Evolutionary conservation across 2,888 invertebrate genomes (phyloP).

Genomic region (Tachina lurida): DNA sequence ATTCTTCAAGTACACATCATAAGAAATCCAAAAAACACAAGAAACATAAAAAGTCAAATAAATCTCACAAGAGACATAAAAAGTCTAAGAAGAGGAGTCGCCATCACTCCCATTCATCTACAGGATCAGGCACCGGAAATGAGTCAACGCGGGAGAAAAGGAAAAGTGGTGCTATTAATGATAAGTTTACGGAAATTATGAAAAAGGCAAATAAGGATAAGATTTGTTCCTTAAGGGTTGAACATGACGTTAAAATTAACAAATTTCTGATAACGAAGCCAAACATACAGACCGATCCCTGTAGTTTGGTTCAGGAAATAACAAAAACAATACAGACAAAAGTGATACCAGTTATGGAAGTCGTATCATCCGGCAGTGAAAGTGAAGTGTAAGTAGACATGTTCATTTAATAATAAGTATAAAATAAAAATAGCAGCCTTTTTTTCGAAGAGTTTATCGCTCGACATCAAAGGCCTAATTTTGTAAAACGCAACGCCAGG

Average conservation of each 20-base stretch:
- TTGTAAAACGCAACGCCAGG: too few species aligned
- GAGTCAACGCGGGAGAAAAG: constrained; percentile 73
- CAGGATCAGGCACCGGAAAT: constrained; percentile 75
- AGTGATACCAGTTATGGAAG: constrained; percentile 84
- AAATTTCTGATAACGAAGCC: constrained; percentile 78
- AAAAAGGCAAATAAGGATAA: constrained; percentile 78
- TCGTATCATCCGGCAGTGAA: constrained; percentile 88
- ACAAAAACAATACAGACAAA: constrained; percentile 83
- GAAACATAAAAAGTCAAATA: constrained; percentile 87
- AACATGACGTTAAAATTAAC: constrained; percentile 77
- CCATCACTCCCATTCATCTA: constrained; percentile 76
- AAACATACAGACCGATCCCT: constrained; percentile 83
- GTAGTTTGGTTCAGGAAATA: constrained; percentile 84
- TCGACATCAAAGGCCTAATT: too few species aligned
- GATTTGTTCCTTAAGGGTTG: constrained; percentile 72
- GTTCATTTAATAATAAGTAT: too few species aligned
- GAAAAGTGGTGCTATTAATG: constrained; percentile 78
- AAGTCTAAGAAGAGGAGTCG: constrained; percentile 84
- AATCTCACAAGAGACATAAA: constrained; percentile 86
- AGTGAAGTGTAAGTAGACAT: constrained; percentile 83
- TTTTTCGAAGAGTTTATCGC: too few species aligned
- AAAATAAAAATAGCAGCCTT: too few species aligned
- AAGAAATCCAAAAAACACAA: constrained; percentile 86
- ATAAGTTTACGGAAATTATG: constrained; percentile 82
- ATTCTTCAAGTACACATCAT: constrained; percentile 73